Evolutionary conservation across 2,888 invertebrate genomes (phyloP).

Genomic region (Lasioglossum calceatum): DNA sequence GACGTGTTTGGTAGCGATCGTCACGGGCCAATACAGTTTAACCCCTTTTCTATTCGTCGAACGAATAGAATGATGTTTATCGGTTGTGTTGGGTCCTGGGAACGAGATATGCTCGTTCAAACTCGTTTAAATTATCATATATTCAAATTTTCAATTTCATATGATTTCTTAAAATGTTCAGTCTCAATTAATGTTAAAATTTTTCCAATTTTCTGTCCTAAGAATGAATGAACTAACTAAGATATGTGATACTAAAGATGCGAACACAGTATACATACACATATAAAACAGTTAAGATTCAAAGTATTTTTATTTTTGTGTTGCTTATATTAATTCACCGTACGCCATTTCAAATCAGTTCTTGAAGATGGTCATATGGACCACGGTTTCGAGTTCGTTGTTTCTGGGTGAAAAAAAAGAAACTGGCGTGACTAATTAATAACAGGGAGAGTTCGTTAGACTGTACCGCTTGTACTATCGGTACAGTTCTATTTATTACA

Average conservation of each 20-base stretch:
- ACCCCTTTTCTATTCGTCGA: background rate
- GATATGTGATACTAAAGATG: background rate
- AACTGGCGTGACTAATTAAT: conserved; percentile 9
- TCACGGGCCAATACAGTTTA: conserved; percentile 18
- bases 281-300: background rate
- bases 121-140: too few relatives aligned
- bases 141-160: background rate
- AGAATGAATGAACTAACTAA: background rate
- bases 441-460: conserved; percentile 9
- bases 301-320: background rate
- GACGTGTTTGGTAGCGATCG: background rate
- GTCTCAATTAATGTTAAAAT: background rate
- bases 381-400: background rate
- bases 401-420: background rate
- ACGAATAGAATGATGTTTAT: background rate
- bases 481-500: conserved; percentile 9
- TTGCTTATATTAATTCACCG: background rate
- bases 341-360: too few relatives aligned
- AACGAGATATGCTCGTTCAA: background rate
- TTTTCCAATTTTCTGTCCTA: background rate
- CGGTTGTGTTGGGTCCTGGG: background rate
- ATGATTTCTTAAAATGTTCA: background rate
- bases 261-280: background rate
- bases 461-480: conserved; percentile 19
- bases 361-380: background rate